Evolutionary conservation across 2,797 vertebrate genomes (phyloP).

Genomic region (Philypnodon macrostomus): DNA sequence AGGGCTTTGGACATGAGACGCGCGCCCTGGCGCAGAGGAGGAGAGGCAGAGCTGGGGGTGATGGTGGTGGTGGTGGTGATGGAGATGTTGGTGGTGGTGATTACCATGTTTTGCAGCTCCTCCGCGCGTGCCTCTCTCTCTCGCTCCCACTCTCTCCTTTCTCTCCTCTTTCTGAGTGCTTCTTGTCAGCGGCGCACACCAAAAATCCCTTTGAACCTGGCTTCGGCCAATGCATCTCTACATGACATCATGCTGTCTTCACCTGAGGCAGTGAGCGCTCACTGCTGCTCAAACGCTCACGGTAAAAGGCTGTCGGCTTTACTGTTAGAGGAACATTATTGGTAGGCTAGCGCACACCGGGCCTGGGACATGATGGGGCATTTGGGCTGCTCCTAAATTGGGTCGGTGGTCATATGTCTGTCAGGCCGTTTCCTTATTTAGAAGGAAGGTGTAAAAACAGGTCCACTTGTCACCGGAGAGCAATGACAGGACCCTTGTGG

Average conservation of each 20-base stretch:
- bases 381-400: slow-evolving; percentile 78
- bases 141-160: slow-evolving; percentile 31
- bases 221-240: slow-evolving; percentile 54
- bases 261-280: slow-evolving; percentile 30
- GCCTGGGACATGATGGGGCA: slow-evolving; percentile 60
- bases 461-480: slow-evolving; percentile 79
- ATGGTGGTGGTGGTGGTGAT: slow-evolving; percentile 59
- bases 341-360: slow-evolving; percentile 61
- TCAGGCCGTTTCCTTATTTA: slow-evolving; percentile 86
- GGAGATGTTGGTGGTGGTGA: slow-evolving; percentile 71
- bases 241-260: slow-evolving; percentile 76
- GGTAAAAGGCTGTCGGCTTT: slow-evolving; percentile 48
- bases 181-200: slow-evolving; percentile 59
- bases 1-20: slow-evolving; percentile 89
- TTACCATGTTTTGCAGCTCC: slow-evolving; percentile 90
- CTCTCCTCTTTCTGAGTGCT: slow-evolving; percentile 28
- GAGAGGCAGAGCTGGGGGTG: slow-evolving; percentile 76
- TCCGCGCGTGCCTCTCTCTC: slow-evolving; percentile 64
- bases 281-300: slow-evolving; percentile 57
- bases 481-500: slow-evolving; percentile 70
- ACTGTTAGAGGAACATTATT: slow-evolving; percentile 65
- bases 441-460: slow-evolving; percentile 86
- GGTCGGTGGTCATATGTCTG: slow-evolving; percentile 77
- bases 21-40: slow-evolving; percentile 79
- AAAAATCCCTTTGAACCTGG: slow-evolving; percentile 58